These are phyloP conservation scores for Theocolax elegans DNA, from an alignment of 1,140 invertebrate genomes.

Conservation along the genomic window DNA sequence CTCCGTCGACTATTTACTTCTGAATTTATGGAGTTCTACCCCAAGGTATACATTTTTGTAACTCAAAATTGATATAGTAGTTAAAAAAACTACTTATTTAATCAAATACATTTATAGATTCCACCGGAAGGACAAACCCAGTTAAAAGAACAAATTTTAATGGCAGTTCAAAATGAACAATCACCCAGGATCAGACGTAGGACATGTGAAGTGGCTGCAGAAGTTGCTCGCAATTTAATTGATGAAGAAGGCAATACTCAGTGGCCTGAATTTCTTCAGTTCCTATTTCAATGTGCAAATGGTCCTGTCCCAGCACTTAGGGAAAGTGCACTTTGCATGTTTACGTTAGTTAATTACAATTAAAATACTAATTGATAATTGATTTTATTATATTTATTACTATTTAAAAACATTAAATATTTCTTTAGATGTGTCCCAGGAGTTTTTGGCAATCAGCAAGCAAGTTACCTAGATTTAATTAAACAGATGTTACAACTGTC, in stretches of 20 bases:
- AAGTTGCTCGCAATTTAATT: conserved; percentile 93
- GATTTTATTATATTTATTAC: neutral
- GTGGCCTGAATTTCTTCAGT: conserved; percentile 97
- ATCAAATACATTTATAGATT: conserved; percentile 67
- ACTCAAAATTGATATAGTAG: neutral
- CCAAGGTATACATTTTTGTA: conserved; percentile 68
- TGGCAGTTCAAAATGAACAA: conserved; percentile 85
- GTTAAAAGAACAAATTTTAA: conserved; percentile 87
- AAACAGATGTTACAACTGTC: conserved; percentile 93
- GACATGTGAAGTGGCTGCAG: conserved; percentile 93
- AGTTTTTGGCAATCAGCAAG: conserved; percentile 96
- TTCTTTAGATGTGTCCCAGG: conserved; percentile 86
- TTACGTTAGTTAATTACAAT: conserved; percentile 75
- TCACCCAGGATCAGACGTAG: conserved; percentile 84
- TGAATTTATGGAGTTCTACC: conserved; percentile 91
- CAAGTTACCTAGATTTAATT: conserved; percentile 90
- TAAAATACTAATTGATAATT: neutral
- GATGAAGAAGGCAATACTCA: conserved; percentile 96
- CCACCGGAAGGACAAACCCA: conserved; percentile 83
- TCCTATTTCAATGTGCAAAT: conserved; percentile 94
- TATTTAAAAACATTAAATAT: conserved; percentile 13
- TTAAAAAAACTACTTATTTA: neutral
- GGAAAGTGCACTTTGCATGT: conserved; percentile 94
- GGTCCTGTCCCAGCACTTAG: conserved; percentile 84
- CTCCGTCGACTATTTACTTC: conserved; percentile 88